Evolutionary conservation across 2,113 vertebrate species (phyloP), one percentile per base, ranked within the genome.

Genomic region (Ammodytes marinus): DNA sequence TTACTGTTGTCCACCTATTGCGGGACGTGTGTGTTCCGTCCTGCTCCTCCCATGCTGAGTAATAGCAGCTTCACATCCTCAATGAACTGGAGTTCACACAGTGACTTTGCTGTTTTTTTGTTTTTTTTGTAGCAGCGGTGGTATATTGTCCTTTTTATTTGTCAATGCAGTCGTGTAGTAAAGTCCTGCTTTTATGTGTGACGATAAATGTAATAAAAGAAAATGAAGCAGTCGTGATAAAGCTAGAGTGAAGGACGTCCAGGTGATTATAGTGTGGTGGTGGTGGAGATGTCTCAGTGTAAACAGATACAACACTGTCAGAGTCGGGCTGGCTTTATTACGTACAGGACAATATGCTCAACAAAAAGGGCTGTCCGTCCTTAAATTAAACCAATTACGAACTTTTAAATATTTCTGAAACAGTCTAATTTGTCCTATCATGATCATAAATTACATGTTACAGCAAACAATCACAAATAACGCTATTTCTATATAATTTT

Each of bases 131-230:
- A 27, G 50, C 14, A 75, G 50, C 60, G n/a, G 72, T 9, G 2
- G 19, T 35, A 52, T 12, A 59, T 64, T 39, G 6, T 2, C 5
- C 3, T 61, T 54, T 74, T 47, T 74, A 74, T 69, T 42, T 49
- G 50, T 42, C 13, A 12, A 35, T 35, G 40, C 49, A 35, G 79
- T 27, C 39, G 3, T 45, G 69, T 17, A 65, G 60, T 68, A 66
- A 65, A 73, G 9, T n/a, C 35, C 27, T 0, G 17, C 19, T 43
- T 80, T 63, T 57, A 75, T 69, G 72, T 39, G 0, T 2, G 65
- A 75, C n/a, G 49, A 63, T 75, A 82, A 82, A 80, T 9, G 54
- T 7, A 4, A 55, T 75, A 69, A 75, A 67, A 47, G 27, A 60
- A 35, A 57, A 35, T 14, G 35, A 49, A 64, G 65, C 57, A 4